Base-by-base conservation (phyloP, 2,888 invertebrate species). In the Eupithecia inturbata region DNA sequence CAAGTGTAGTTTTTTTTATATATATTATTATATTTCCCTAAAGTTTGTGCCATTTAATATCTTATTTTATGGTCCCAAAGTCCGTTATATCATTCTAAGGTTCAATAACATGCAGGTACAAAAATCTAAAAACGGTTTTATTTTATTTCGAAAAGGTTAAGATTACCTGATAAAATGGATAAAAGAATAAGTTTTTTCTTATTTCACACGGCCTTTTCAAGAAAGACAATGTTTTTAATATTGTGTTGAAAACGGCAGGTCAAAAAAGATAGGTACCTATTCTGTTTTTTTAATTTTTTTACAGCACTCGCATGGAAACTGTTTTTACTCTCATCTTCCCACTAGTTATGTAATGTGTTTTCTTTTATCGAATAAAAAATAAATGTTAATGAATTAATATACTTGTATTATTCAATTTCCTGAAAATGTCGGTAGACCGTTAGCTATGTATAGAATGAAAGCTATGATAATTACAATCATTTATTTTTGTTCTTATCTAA, bases 311-410 rank as follows among this genome's bases (percentile, higher is more conserved):
- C 26, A 57, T 57, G 12, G 12, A 22, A 26, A 12, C 26, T 57
- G n/a, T 22, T 57, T 53, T 22, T 53, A 57, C 26, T 57, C 57
- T 57, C 57, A 12, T 26, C 57, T 26, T 26, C 26, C 3, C 10
- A 53, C 49, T 57, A 49, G 57, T 26, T 57, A 14, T 57, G 22
- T 57, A 26, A 57, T 57, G 12, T 57, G 57, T 57, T 57, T 57
- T 26, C 22, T 57, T 57, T 57, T 57, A 57, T 57, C 22, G 1
- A 57, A 57, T 57, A 5, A 26, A 26, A 26, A 26, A 53, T 53
- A 53, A 49, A 57, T 26, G 26, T 26, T 57, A 57, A 57, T 57
- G 12, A 57, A 26, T 57, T 22, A 10, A 53, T 26, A 53, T 26
- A 10, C 7, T 57, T 26, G 57, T 57, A 26, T 57, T 57, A 12